Base-by-base conservation (phyloP, 2,888 invertebrate genomes). In the Lycophotia porphyrea region DNA sequence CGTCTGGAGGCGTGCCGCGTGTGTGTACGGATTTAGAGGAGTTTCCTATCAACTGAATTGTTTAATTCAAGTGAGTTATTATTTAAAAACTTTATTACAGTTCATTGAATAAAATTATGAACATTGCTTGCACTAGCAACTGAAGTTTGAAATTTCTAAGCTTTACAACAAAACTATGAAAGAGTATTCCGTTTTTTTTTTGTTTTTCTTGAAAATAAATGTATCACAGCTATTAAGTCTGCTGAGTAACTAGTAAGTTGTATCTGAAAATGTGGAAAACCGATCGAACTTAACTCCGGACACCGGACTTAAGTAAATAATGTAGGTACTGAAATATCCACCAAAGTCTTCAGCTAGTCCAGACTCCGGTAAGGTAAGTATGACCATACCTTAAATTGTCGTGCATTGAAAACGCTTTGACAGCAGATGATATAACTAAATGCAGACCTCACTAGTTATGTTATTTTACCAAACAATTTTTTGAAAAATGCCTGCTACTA, bases 1-100 rank as follows among this genome's bases (percentile, higher is more conserved):
- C 70, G 68, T 83, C 79, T 78, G 55, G 13, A 83, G 71, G 68
- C 73, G 47, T 64, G 47, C 4, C 42, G 55, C 31, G 61, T 82
- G 67, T 13, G 18, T 52, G 79, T 83, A 71, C 73, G 52, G 55
- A 71, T n/a, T 49, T 39, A 3, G 44, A 15, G 21, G 4, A 2
- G 9, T 24, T 27, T 44, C 39, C 18, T 0, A 31, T 31, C 18
- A 31, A 15, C 3, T 55, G 2, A 55, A 2, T 27, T 15, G 7
- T 27, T 27, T 55, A n/a, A 18, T 31, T 31, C 58, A 31, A 31
- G 18, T 58, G 13, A 52, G 2, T 4, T 55, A 18, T 55, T 58
- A 8, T 58, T 60, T 9, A n/a, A n/a, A 18, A 34, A 3, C 8
- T 8, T 15, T 18, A 8, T 18, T 18, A 3, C 9, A 3, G 18